Evolutionary conservation across 1,140 invertebrate species (phyloP).

Genomic region (Diorhabda elongata): DNA sequence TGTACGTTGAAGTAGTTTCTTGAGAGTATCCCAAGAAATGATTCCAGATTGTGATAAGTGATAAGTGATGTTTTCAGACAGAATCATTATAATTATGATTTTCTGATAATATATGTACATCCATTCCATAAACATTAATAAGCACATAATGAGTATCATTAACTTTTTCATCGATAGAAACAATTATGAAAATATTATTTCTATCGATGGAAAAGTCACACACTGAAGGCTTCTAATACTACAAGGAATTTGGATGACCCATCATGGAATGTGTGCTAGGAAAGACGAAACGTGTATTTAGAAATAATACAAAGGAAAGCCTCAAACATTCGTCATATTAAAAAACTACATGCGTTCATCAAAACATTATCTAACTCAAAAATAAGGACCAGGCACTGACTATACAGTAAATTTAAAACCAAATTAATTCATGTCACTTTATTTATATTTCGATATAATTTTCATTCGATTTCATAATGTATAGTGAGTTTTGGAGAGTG

Average conservation of each 20-base stretch:
- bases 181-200: conserved; percentile 6
- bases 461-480: background rate
- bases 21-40: no score
- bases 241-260: conserved; percentile 44
- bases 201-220: conserved; percentile 19
- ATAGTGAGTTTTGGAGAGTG: no score
- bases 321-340: conserved; percentile 37
- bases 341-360: conserved; percentile 36
- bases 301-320: conserved; percentile 27
- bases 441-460: background rate
- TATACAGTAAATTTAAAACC: background rate
- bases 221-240: conserved; percentile 27
- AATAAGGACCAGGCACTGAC: conserved; percentile 4
- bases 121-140: background rate
- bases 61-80: background rate
- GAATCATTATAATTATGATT: background rate
- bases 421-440: background rate
- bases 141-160: background rate
- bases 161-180: background rate
- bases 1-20: no score
- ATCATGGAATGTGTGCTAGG: conserved; percentile 33
- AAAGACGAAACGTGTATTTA: conserved; percentile 21
- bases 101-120: background rate
- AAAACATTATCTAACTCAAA: conserved; percentile 25
- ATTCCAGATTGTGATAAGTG: no score